Base-by-base conservation (phyloP, 2,888 invertebrate genomes). In the Stenichneumon culpator region DNA sequence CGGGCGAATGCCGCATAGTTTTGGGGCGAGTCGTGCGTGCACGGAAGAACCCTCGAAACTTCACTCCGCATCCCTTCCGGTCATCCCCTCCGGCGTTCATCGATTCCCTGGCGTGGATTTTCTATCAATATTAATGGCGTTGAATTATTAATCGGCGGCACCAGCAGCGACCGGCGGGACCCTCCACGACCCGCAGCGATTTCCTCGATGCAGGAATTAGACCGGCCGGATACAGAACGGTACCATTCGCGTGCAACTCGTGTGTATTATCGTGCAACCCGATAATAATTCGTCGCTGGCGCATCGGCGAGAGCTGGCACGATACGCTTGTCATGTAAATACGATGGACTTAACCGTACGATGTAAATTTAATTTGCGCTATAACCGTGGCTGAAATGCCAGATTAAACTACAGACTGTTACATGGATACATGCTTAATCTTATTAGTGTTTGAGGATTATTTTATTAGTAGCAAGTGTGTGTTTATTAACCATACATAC, bases 121-220 rank as follows among this genome's bases (percentile, higher is more conserved):
- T 82, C 77, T 72, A 82, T 82, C 54, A 77, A 82, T 82, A 82
- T 82, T 82, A 78, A 82, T 78, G 77, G 28, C 72, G 72, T 57
- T 82, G 77, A 82, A 82, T 82, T 82, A 82, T 82, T 72, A 82
- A 78, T 82, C n/a, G 47, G 16, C 47, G 75, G 63, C 16, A 69
- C 19, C 25, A 14, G 65, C 47, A n/a, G 44, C 39, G 19, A 67
- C 52, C 75, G 65, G 65, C 25, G 22, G 19, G 14, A n/a, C 67
- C 39, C 68, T 44, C 28, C 67, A 68, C 52, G 63, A 28, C 69
- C 44, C 22, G 54, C 14, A 28, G 80, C 68, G 57, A 68, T 74
- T 65, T 69, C n/a, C n/a, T 63, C 44, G 63, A 54, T 77, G 52
- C 50, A 50, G 36, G 22, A 25, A 52, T 63, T 63, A n/a, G 60